These are phyloP conservation scores for Cynoglossus semilaevis DNA, from an alignment of 2,113 vertebrate species.

Conservation along the genomic window DNA sequence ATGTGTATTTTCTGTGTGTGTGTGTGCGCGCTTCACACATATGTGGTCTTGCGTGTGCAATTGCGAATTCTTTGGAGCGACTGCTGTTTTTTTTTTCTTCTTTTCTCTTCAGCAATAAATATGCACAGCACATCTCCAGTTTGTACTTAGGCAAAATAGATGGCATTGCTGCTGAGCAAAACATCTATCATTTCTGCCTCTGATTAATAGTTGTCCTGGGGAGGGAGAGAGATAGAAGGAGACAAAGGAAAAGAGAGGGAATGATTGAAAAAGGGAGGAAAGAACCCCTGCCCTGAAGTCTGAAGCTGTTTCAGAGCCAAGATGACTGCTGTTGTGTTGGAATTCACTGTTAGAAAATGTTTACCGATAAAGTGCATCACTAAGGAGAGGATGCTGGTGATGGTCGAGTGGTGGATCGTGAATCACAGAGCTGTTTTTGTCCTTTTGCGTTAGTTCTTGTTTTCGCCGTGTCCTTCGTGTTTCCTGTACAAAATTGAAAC, in stretches of 20 bases:
- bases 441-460: neutral
- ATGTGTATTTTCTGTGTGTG: constrained; percentile 39
- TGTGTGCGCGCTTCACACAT: no score
- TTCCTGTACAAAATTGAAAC: neutral
- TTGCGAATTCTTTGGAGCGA: constrained; percentile 37
- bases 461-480: neutral
- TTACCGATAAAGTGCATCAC: constrained; percentile 44
- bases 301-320: constrained; percentile 46
- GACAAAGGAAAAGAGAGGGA: constrained; percentile 24
- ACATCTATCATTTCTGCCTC: constrained; percentile 78
- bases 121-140: constrained; percentile 69
- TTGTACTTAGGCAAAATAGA: constrained; percentile 75
- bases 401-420: constrained; percentile 35
- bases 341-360: constrained; percentile 34
- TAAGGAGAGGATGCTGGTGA: constrained; percentile 28
- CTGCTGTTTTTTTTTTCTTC: constrained; percentile 8
- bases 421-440: constrained; percentile 19
- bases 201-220: constrained; percentile 80
- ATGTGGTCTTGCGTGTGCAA: no score
- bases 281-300: constrained; percentile 28
- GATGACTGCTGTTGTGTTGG: constrained; percentile 52
- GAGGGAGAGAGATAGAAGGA: constrained; percentile 46
- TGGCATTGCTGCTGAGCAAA: constrained; percentile 74
- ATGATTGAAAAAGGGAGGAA: constrained; percentile 31
- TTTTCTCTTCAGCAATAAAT: constrained; percentile 57